phyloP scores from a whole-genome alignment of 2,113 vertebrate species.

The Grantiella picta region DNA sequence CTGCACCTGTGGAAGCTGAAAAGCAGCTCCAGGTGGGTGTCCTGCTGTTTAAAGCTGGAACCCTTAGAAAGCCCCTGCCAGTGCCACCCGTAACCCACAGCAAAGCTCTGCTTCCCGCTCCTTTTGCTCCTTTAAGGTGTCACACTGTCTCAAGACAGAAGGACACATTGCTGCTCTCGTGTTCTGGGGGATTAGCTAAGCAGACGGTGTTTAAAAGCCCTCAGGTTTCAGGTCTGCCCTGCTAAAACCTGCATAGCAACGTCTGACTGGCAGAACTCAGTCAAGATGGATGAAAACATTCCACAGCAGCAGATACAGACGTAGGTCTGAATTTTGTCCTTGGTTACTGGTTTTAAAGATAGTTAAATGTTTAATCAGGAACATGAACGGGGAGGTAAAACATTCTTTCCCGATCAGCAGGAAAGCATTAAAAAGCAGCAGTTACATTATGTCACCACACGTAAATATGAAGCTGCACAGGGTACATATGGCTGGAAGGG shows the following conservation, averaged over 20 bases:
- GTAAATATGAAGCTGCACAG: background rate
- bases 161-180: background rate
- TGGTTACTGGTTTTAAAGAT: background rate
- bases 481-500: constrained; percentile 5
- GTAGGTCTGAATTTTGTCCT: background rate
- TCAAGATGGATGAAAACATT: background rate
- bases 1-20: background rate
- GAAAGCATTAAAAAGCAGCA: background rate
- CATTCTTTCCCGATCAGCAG: background rate
- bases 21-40: background rate
- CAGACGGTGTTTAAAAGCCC: background rate
- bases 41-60: background rate
- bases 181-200: background rate
- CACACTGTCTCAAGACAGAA: background rate
- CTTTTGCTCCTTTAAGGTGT: background rate
- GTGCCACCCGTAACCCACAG: background rate
- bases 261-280: background rate
- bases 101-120: background rate
- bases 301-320: background rate
- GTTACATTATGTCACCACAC: background rate
- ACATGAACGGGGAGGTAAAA: background rate
- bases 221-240: background rate
- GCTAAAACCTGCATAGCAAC: background rate
- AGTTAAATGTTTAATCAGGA: background rate
- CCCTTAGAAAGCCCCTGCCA: background rate